phyloP scores from a whole-genome alignment of 2,888 invertebrate genomes.

The Cryptocephalus primarius region DNA sequence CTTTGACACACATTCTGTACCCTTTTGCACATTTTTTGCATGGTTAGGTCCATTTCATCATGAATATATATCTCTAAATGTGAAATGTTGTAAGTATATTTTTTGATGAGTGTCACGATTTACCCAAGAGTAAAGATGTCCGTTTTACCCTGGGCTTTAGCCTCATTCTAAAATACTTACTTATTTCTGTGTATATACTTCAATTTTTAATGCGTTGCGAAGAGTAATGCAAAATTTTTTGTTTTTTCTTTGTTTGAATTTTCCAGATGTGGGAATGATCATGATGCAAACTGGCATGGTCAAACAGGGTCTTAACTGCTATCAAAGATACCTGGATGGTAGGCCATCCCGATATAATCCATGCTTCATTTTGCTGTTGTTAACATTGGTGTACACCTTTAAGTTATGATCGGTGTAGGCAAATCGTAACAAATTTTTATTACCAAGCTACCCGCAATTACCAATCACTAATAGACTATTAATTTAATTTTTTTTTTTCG shows the following conservation, averaged over 20 bases:
- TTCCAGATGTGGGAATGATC: conserved; percentile 94
- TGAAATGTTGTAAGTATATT: conserved; percentile 10
- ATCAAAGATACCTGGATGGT: conserved; percentile 64
- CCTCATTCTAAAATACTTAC: not conserved
- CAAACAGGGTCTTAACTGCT: conserved; percentile 75
- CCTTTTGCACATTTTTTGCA: conserved; percentile 37
- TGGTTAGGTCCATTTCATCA: conserved; percentile 27
- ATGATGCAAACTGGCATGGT: conserved; percentile 95
- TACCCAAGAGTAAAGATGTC: too few relatives aligned
- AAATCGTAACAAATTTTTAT: conserved; percentile 1
- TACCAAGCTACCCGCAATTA: not conserved
- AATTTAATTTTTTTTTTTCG: too few relatives aligned
- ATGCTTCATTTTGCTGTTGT: conserved; percentile 11
- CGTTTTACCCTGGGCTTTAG: not conserved
- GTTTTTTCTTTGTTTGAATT: conserved; percentile 48
- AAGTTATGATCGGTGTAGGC: too few relatives aligned
- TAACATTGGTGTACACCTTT: too few relatives aligned
- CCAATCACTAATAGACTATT: not conserved
- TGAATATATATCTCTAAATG: conserved; percentile 4
- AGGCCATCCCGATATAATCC: conserved; percentile 39
- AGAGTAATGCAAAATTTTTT: conserved; percentile 11
- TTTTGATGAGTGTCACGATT: not conserved
- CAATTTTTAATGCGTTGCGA: too few relatives aligned
- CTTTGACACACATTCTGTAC: conserved; percentile 35
- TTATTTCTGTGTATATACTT: not conserved